Conservation (phyloP, 2,113 vertebrate species). For the Gallinago jamesoni region DNA sequence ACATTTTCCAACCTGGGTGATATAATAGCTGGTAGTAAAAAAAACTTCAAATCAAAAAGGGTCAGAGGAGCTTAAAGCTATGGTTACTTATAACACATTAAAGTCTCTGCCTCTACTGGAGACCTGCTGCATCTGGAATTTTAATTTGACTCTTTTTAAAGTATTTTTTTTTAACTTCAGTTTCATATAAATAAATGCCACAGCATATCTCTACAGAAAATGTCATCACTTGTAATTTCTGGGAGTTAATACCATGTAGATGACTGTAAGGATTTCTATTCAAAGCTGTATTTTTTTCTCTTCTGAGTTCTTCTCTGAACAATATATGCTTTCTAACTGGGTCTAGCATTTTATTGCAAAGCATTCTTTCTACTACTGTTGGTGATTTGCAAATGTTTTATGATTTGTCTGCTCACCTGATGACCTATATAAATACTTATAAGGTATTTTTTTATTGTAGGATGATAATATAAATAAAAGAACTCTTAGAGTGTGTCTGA, state of each 20-base stretch:
- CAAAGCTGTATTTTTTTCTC: neutral
- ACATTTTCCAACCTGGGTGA: neutral
- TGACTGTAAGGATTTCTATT: neutral
- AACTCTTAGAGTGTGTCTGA: neutral
- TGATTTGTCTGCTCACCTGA: neutral
- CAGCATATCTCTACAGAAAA: neutral
- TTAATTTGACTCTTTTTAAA: neutral
- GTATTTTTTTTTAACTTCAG: neutral
- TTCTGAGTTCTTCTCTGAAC: neutral
- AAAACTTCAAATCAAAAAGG: slow-evolving; percentile 46
- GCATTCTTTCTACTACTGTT: neutral
- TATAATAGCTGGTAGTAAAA: slow-evolving; percentile 42
- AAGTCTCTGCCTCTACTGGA: neutral
- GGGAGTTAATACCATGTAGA: neutral
- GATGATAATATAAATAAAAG: neutral
- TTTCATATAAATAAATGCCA: neutral
- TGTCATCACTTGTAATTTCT: neutral
- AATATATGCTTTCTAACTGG: neutral
- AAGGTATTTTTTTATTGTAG: neutral
- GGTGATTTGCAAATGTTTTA: neutral
- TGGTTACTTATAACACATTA: neutral
- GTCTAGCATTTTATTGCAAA: neutral
- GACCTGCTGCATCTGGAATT: neutral
- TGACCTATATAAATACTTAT: neutral
- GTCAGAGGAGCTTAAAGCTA: slow-evolving; percentile 27